Evolutionary conservation across 92 coral and sea anemone genomes (phyloP).

Genomic region (Blastomussa wellsi): DNA sequence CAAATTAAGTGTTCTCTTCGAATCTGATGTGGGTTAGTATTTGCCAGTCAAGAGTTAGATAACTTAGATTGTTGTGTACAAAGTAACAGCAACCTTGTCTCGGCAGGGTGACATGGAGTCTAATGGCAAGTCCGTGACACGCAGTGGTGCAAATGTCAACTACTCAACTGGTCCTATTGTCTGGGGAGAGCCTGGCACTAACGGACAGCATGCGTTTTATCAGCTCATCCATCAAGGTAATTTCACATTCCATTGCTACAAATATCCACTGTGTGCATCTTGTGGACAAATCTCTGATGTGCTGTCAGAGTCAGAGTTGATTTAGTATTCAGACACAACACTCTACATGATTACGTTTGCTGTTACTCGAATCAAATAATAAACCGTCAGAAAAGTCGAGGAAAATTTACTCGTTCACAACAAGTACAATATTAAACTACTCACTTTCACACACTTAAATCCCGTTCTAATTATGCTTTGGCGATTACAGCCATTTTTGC

Average conservation of each 20-base stretch:
- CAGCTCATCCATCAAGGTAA: slow-evolving; percentile 98
- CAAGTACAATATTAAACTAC: no score
- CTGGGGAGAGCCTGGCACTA: slow-evolving; percentile 99
- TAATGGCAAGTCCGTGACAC: slow-evolving; percentile 85
- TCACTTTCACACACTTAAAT: no score
- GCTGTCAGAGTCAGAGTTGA: no score
- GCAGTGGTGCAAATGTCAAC: slow-evolving; percentile 76
- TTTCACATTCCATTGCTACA: background rate
- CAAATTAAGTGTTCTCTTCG: background rate
- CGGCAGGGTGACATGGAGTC: slow-evolving; percentile 98
- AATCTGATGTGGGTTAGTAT: background rate
- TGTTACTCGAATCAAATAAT: no score
- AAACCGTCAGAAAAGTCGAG: no score
- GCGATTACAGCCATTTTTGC: no score
- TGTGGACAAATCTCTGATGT: background rate
- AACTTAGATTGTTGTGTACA: background rate
- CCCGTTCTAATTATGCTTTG: no score
- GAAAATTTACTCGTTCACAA: no score
- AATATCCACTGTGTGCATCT: background rate
- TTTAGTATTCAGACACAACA: no score
- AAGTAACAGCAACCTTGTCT: background rate
- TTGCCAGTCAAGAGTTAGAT: background rate
- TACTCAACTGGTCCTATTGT: slow-evolving; percentile 97
- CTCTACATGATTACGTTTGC: no score
- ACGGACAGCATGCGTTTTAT: slow-evolving; percentile 97